Evolutionary conservation across 2,888 invertebrate genomes (phyloP), one percentile per base, ranked within the genome.

Genomic region (Junonia oenone): DNA sequence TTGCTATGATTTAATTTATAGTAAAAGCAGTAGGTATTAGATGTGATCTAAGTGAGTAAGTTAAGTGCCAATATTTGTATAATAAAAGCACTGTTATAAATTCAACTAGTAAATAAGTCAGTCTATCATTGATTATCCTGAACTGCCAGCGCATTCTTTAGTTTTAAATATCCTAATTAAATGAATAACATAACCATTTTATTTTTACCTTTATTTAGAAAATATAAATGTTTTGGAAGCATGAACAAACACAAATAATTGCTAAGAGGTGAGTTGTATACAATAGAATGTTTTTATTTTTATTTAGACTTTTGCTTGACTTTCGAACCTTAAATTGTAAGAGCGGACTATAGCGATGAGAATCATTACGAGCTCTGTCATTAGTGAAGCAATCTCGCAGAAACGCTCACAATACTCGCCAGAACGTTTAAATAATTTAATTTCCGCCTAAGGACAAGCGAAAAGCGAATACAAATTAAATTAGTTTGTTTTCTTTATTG

Each of bases 381-480:
- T 55, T 62, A 66, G 59, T 65, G 63, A 68, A 69, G 61, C 68
- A 70, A 67, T 71, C 69, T 64, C 65, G 68, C 66, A 61, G 62
- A 62, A 63, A 59, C 64, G 55, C 31, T 55, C 35, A 33, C 65
- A 68, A 68, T 68, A 69, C 58, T 69, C 65, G 46, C 40, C 45
- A 33, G 63, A 71, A 69, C 72, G 68, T 63, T 65, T 62, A 63
- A 76, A 72, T 76, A 67, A 75, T 74, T 76, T 73, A 71, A 80
- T 78, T 78, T 77, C 68, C 72, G 69, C 55, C 59, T 57, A 35
- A 55, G 46, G 38, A 47, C 46, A 38, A 38, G 31, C 38, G 38
- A 53, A 47, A 47, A 38, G 31, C 46, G 29, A 53, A 53, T 29
- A 46, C 37, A 29, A 38, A 53, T 53, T 47, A 45, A 46, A 53